Evolutionary conservation across 2,888 invertebrate species (phyloP), one percentile per base, ranked within the genome.

Genomic region (Cerceris ruficornis): DNA sequence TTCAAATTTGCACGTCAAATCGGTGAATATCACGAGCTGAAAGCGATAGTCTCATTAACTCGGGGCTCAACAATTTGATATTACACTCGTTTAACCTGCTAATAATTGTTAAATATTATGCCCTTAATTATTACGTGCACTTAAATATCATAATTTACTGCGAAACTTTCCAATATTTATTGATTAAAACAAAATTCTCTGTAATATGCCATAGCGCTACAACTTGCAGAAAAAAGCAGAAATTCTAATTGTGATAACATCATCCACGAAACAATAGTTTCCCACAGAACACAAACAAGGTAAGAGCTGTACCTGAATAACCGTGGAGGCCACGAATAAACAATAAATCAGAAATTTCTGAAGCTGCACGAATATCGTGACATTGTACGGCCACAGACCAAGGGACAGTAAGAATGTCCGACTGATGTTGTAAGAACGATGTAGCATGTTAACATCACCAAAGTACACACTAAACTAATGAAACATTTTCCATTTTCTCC

Each of bases 321-420:
- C 2, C 6, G 50, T 7, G 13, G 50, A 28, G 11, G 50, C 6
- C 0, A 39, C 7, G 7, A 62, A 39, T 28, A 62, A 7, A 7
- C 17, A 7, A 9, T 6, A 7, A 14, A 15, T 17, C 7, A n/a
- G 11, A 4, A 50, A 13, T 15, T 52, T 17, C 13, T 28, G 6
- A 7, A 39, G 0, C 15, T 15, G 0, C 7, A 8, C 0, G 6
- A 2, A 0, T 1, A 54, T 0, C 1, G 50, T 17, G 1, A 15
- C 13, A 8, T 71, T 62, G 41, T 65, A 69, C n/a, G 61, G 28
- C 69, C 61, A 66, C 0, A 72, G 55, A 4, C 69, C 71, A 11
- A 61, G 2, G 0, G 9, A 0, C 42, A 61, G 69, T 11, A 78
- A n/a, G 0, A 76, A 41, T 14, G 49, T 6, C 13, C 39, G 54